Evolutionary conservation across 2,797 vertebrate genomes (phyloP).

Genomic region (Paramormyrops hopkinsi): DNA sequence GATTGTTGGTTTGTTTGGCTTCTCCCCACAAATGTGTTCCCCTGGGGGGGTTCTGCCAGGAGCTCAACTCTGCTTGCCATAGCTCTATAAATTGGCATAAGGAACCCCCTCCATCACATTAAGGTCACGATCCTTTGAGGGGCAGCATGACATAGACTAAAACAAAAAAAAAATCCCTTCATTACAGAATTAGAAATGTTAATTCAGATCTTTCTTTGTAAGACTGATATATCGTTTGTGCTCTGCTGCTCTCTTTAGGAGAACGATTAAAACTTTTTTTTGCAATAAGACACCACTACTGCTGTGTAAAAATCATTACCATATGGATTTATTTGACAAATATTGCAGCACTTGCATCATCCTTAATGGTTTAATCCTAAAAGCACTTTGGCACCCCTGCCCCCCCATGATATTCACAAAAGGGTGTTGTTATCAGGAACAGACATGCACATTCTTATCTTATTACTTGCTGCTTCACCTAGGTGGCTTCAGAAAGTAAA

Average conservation of each 20-base stretch:
- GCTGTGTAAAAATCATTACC: not conserved
- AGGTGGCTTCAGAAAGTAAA: slow-evolving; percentile 19
- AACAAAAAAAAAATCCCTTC: not conserved
- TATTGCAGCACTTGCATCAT: not conserved
- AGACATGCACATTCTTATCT: slow-evolving; percentile 57
- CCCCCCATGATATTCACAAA: not conserved
- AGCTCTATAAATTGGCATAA: not conserved
- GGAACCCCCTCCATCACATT: not conserved
- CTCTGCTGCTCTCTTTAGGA: not conserved
- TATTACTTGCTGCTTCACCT: slow-evolving; percentile 28
- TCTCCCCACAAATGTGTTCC: not conserved
- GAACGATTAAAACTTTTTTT: not conserved
- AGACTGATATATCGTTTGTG: not conserved
- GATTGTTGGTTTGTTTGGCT: not conserved
- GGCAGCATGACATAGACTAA: not conserved
- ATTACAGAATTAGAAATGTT: slow-evolving; percentile 1
- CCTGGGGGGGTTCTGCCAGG: not conserved
- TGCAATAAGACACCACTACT: not conserved
- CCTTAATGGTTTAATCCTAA: not conserved
- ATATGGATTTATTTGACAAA: not conserved
- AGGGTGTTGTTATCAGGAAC: slow-evolving; percentile 44
- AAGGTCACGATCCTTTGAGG: not conserved
- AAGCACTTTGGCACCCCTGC: not conserved
- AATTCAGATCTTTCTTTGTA: not conserved
- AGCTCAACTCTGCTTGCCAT: not conserved